A percentile compares a stretch with the other conserved stretches of the same genome.
Conservation (phyloP, 2,113 vertebrate species). For the Elgaria multicarinata region DNA sequence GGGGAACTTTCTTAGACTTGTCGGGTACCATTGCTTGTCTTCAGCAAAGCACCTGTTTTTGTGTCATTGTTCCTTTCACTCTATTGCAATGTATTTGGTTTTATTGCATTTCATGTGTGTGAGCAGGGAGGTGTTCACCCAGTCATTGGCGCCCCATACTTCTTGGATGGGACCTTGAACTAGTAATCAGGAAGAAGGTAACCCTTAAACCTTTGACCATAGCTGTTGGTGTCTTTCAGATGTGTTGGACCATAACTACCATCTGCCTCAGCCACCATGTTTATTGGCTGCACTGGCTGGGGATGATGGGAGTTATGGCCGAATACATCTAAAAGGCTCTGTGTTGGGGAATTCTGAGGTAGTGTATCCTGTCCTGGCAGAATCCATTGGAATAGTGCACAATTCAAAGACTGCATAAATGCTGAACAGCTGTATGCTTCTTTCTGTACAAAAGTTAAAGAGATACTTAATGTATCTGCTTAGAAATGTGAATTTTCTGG, state of each 20-base stretch:
- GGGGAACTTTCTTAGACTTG: neutral
- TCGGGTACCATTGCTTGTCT: neutral
- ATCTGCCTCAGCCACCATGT: neutral
- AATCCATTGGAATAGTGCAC: slow-evolving; percentile 43
- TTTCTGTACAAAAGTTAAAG: slow-evolving; percentile 63
- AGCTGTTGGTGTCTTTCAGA: neutral
- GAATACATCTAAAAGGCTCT: neutral
- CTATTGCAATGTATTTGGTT: neutral
- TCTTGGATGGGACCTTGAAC: no score
- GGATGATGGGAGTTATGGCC: neutral
- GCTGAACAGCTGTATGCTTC: slow-evolving; percentile 71
- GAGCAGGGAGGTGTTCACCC: neutral
- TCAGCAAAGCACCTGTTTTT: neutral
- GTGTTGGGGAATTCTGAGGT: neutral
- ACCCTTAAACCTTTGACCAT: no score
- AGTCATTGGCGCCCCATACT: neutral
- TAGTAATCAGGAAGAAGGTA: neutral
- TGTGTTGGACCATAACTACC: neutral
- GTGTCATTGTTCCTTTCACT: neutral
- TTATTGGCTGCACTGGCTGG: neutral
- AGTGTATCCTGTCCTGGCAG: neutral
- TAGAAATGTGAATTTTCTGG: slow-evolving; percentile 80
- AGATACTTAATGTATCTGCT: slow-evolving; percentile 80
- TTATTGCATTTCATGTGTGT: neutral
- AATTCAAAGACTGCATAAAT: slow-evolving; percentile 56